Conservation (phyloP, 2,797 vertebrate genomes). For the Cyprinella venusta region DNA sequence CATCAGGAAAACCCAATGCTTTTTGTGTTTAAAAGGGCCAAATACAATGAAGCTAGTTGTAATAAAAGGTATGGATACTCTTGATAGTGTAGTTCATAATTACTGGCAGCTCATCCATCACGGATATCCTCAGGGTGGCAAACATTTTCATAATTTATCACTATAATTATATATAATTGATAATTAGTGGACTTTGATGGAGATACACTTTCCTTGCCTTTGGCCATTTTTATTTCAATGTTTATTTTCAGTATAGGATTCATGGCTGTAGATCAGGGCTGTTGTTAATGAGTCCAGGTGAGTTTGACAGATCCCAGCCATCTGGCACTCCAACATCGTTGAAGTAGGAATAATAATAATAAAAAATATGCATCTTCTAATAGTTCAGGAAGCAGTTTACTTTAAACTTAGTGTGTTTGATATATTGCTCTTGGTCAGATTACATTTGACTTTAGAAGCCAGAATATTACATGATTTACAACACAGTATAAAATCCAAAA, state of each 20-base stretch:
- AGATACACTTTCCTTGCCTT: not conserved
- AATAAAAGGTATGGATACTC: not conserved
- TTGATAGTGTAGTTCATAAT: not conserved
- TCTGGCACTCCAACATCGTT: not conserved
- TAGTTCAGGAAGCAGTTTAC: not conserved
- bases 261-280: not conserved
- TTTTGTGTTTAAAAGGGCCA: constrained; percentile 10
- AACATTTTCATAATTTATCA: not conserved
- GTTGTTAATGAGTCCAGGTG: constrained; percentile 23
- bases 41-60: not conserved
- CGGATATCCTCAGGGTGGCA: constrained; percentile 1
- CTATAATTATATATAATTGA: constrained; percentile 17
- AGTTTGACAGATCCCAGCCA: constrained; percentile 17
- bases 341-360: not conserved
- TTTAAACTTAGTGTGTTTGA: not conserved
- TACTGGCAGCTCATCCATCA: not conserved
- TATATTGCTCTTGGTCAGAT: not conserved
- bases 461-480: not conserved
- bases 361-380: not conserved
- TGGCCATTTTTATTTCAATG: not conserved
- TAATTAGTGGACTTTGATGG: constrained; percentile 1
- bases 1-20: constrained; percentile 43
- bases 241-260: not conserved
- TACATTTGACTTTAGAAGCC: not conserved
- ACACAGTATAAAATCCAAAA: not conserved